These are phyloP conservation scores for Hydrolagus affinis DNA, from an alignment of 2,113 vertebrate species.

Conservation along the genomic window DNA sequence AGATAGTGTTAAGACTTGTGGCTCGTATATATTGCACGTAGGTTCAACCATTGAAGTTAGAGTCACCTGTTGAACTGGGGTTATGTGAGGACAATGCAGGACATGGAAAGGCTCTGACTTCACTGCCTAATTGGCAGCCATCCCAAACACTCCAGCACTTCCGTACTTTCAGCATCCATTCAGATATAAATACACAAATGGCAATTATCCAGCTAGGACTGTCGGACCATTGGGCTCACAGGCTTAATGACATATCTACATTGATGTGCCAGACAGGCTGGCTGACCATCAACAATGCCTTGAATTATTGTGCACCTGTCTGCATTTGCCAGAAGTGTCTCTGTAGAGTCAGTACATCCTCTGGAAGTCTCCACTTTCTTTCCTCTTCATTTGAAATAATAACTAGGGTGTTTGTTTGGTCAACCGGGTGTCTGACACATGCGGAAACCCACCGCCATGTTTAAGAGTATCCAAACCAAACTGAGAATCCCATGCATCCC, in stretches of 20 bases:
- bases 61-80: background rate
- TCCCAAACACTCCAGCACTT: background rate
- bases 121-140: background rate
- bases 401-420: too few relatives aligned
- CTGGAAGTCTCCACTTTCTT: too few relatives aligned
- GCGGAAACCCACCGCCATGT: too few relatives aligned
- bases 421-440: too few relatives aligned
- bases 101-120: background rate
- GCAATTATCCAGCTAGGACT: background rate
- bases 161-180: conserved; percentile 1
- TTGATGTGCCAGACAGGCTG: background rate
- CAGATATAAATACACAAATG: background rate
- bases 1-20: too few relatives aligned
- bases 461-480: too few relatives aligned
- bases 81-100: background rate
- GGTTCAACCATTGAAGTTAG: background rate
- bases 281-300: too few relatives aligned
- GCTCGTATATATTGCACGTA: background rate
- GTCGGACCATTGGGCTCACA: background rate
- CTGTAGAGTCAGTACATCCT: too few relatives aligned
- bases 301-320: background rate
- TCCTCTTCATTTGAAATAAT: too few relatives aligned
- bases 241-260: background rate
- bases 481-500: too few relatives aligned
- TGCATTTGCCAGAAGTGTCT: too few relatives aligned